Evolutionary conservation across 2,888 invertebrate genomes (phyloP), one percentile per base, ranked within the genome.

Genomic region (Syrista parreyssii): DNA sequence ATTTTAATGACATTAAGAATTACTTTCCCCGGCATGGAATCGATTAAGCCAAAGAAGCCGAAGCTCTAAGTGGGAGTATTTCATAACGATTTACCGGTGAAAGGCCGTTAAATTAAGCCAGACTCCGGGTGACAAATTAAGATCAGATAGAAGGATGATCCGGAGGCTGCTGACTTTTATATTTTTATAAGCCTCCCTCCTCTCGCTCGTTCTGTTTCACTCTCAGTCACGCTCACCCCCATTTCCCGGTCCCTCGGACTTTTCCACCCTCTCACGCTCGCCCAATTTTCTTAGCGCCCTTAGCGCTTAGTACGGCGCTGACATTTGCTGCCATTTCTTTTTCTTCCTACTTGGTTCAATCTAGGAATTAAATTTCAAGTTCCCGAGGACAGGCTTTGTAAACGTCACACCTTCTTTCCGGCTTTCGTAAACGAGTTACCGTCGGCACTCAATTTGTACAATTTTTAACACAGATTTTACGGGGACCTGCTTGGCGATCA

Each of bases 111-210:
- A 85, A 87, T 84, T 83, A 85, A 85, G 84, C 82, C 82, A 81
- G 80, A 86, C 84, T 86, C 84, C 83, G 82, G 81, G 85, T 89
- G 90, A 91, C 88, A 91, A 91, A 90, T 89, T 88, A 89, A 88
- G 86, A 91, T 91, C 90, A 87, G 91, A 91, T 91, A 91, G 83
- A 88, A 81, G 83, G 91, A 91, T 91, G 80, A 90, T 91, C 90
- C 85, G 82, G 80, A 75, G 82, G 87, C 83, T 90, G 90, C 90
- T 90, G 90, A 90, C 89, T 89, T 88, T 86, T 84, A 86, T 84
- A 88, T 90, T 90, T 89, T 88, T 86, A 84, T 88, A 87, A 88
- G 85, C 82, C 80, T 80, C 79, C 80, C 75, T 72, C 75, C 55
- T 55, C 55, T 23, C 55, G 23, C 23, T 55, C 55, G 2, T 15